Evolutionary conservation across 2,888 invertebrate species (phyloP).

Genomic region (Patella caerulea): DNA sequence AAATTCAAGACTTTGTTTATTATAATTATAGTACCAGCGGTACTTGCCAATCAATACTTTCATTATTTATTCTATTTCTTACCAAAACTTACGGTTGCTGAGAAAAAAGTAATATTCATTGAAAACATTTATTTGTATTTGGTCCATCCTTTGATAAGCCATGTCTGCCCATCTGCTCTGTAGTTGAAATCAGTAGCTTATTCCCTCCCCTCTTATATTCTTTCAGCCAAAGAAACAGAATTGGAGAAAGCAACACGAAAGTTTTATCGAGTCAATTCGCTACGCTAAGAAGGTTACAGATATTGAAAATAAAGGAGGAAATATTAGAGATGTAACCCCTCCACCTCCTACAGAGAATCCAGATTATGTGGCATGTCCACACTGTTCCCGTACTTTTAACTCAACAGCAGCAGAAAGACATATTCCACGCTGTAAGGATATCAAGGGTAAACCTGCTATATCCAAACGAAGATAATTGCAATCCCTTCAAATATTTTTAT

Average conservation of each 20-base stretch:
- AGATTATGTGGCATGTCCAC: slow-evolving; percentile 91
- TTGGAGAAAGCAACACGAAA: slow-evolving; percentile 67
- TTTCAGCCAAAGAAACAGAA: slow-evolving; percentile 59
- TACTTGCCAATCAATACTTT: no score
- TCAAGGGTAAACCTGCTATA: slow-evolving; percentile 55
- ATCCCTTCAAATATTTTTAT: no score
- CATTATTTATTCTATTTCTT: no score
- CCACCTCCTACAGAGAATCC: slow-evolving; percentile 88
- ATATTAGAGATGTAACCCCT: slow-evolving; percentile 85
- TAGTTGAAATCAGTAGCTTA: slow-evolving; percentile 2
- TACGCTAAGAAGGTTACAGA: slow-evolving; percentile 66
- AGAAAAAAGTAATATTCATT: no score
- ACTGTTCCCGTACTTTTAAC: slow-evolving; percentile 89
- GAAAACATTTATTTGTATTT: no score
- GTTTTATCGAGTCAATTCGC: slow-evolving; percentile 63
- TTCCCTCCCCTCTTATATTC: slow-evolving; percentile 12
- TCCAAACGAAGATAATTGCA: no score
- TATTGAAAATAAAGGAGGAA: slow-evolving; percentile 78
- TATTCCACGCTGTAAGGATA: slow-evolving; percentile 91
- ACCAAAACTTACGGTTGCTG: no score
- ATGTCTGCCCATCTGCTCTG: background rate
- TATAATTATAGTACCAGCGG: no score
- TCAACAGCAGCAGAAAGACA: slow-evolving; percentile 84
- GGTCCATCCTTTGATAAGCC: no score
- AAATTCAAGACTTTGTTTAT: no score